phyloP scores from a whole-genome alignment of 2,888 invertebrate species.

The Desoria tigrina region DNA sequence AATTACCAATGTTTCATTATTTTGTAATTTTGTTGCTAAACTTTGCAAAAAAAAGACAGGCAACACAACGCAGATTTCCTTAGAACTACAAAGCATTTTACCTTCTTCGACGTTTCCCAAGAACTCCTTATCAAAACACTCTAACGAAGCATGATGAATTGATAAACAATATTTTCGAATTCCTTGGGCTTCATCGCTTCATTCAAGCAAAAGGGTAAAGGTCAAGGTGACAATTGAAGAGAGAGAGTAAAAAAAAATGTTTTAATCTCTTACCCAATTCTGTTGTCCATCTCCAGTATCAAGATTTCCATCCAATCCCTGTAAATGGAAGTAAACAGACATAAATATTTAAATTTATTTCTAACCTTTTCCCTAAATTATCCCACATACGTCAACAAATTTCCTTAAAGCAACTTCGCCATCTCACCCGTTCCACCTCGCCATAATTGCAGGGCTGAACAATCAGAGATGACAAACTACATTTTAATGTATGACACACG shows the following conservation, averaged over 20 bases:
- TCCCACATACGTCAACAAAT: conserved; percentile 16
- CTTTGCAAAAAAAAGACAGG: too few relatives aligned
- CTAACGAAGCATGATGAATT: too few relatives aligned
- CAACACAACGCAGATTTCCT: too few relatives aligned
- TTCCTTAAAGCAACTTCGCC: conserved; percentile 3
- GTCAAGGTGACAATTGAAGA: neutral
- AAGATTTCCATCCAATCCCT: conserved; percentile 51
- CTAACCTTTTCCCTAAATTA: conserved; percentile 11
- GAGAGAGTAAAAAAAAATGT: neutral
- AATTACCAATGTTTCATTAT: too few relatives aligned
- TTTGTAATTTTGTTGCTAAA: too few relatives aligned
- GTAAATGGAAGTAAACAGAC: conserved; percentile 17
- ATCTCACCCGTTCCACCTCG: neutral
- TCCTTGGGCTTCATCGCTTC: too few relatives aligned
- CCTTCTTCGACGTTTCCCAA: too few relatives aligned
- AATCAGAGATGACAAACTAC: neutral
- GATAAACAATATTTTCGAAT: too few relatives aligned
- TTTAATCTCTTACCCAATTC: conserved; percentile 50
- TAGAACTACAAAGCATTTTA: too few relatives aligned
- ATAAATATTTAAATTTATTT: conserved; percentile 21
- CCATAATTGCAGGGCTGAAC: conserved; percentile 10
- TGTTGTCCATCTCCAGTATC: conserved; percentile 53
- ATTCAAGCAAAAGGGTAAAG: too few relatives aligned
- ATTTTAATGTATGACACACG: too few relatives aligned
- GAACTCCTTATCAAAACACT: too few relatives aligned